A percentile compares a stretch with the other conserved stretches of the same genome.
phyloP scores from a whole-genome alignment of 2,113 vertebrate genomes.

The Neolamprologus sp. region DNA sequence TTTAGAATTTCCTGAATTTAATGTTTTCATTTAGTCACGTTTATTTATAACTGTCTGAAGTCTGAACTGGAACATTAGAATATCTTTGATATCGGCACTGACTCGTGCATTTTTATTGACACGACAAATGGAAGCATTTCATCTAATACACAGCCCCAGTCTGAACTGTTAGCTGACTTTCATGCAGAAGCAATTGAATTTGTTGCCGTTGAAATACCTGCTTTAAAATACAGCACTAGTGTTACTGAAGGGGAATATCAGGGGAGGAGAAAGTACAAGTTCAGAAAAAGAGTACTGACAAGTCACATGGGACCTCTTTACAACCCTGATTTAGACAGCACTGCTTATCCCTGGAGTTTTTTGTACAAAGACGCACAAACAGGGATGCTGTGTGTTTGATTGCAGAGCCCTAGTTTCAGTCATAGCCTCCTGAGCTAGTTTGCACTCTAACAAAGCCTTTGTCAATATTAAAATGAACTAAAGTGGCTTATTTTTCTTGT shows the following conservation, averaged over 20 bases:
- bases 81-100: not conserved
- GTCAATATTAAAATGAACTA: not conserved
- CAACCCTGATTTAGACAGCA: constrained; percentile 43
- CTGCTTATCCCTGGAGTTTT: constrained; percentile 8
- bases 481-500: not conserved
- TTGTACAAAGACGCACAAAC: not conserved
- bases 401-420: not conserved
- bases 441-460: not conserved
- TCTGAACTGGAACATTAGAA: not conserved
- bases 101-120: not conserved
- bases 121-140: not conserved
- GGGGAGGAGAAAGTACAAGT: not conserved
- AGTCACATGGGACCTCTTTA: constrained; percentile 32
- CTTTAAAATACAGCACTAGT: constrained; percentile 12
- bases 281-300: constrained; percentile 17
- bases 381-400: not conserved
- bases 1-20: not conserved
- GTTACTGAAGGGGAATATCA: not conserved
- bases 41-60: not conserved
- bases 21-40: not conserved
- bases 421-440: not conserved
- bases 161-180: not conserved
- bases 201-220: not conserved
- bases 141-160: not conserved
- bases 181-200: not conserved